Evolutionary conservation across 2,797 vertebrate genomes (phyloP), one percentile per base, ranked within the genome.

Genomic region (Rhabdophis nuchalis): DNA sequence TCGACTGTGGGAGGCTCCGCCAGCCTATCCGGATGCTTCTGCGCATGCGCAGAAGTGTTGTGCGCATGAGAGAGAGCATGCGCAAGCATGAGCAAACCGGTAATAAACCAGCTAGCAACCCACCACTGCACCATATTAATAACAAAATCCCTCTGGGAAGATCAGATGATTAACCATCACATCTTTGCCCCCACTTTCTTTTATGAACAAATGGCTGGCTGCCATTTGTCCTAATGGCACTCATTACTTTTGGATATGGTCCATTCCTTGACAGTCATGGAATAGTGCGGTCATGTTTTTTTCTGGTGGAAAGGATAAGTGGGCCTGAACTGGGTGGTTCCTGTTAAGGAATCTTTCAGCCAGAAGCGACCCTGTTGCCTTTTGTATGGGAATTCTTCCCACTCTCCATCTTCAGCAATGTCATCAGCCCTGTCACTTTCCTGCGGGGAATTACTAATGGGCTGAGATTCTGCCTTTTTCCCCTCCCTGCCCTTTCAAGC

Each of bases 381-480:
- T 96, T 68, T 95, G 93, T 92, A 95, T 92, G 94, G 96, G 96
- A 97, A 97, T 96, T 96, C 94, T 86, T 95, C 29, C 87, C 92
- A 54, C 85, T 85, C 56, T 41, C 89, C 92, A 94, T 94, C 86
- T 94, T 91, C 95, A 91, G 92, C 90, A 95, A 95, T 95, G 93
- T 93, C 94, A 93, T 96, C 95, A 95, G 87, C 91, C 95, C 88
- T 95, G 95, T 94, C 96, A 95, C 94, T 96, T 96, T 97, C 87
- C 95, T 96, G 93, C 94, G 94, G 96, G 95, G 95, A 96, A 96
- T 96, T 96, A 95, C 96, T 96, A 96, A 96, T 97, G 96, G 95
- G 60, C 93, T 96, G 87, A 91, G 93, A 95, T 96, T 90, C 90
- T 94, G 95, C 93, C 94, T 95, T 91, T 93, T 95, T 85, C 93